These are phyloP conservation scores for Pitangus sulphuratus DNA, from an alignment of 2,797 vertebrate genomes.

Conservation along the genomic window DNA sequence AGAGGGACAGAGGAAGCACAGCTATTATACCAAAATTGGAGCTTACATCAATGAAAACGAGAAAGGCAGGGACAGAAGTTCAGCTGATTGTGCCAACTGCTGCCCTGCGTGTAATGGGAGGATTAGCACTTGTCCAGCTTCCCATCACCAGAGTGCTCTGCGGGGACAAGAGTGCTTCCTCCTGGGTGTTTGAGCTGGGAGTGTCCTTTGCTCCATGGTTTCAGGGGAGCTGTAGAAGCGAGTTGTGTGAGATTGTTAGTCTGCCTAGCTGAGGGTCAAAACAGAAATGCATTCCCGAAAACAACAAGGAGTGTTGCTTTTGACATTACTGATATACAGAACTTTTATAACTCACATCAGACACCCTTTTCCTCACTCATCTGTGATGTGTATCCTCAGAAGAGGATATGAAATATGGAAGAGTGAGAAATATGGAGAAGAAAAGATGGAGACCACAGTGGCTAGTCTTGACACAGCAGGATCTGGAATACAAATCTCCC, in stretches of 20 bases:
- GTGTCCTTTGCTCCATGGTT: neutral
- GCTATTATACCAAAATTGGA: neutral
- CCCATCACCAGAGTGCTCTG: neutral
- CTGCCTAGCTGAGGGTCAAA: neutral
- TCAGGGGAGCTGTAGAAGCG: neutral
- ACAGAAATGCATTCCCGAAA: neutral
- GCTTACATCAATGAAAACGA: neutral
- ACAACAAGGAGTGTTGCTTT: neutral
- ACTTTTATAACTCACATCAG: neutral
- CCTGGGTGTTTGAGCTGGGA: neutral
- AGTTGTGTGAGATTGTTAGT: neutral
- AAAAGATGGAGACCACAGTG: neutral
- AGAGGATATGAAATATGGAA: neutral
- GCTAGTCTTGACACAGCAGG: neutral
- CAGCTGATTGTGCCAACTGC: neutral
- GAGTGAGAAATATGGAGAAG: neutral
- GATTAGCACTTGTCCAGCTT: neutral
- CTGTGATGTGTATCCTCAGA: neutral
- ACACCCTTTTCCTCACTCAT: neutral
- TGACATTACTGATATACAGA: neutral
- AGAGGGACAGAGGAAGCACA: neutral
- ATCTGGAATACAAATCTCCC: neutral
- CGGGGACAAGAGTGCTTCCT: neutral
- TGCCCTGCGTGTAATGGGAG: rapidly evolving
- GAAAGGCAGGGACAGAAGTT: neutral